Evolutionary conservation across 2,113 vertebrate genomes (phyloP).

Genomic region (Brachyistius frenatus): DNA sequence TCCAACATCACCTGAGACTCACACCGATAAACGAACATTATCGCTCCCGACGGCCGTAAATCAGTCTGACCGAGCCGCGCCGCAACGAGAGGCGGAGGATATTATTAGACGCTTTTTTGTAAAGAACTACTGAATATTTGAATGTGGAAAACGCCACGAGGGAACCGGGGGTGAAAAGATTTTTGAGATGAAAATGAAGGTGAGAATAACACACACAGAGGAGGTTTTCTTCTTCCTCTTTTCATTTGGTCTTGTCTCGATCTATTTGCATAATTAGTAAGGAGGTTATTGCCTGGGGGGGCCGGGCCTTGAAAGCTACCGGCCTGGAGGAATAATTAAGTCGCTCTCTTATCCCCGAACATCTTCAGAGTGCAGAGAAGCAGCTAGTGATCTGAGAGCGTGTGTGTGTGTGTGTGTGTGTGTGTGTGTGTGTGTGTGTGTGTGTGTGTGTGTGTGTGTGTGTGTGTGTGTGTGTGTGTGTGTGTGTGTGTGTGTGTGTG

Average conservation of each 20-base stretch:
- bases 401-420: neutral
- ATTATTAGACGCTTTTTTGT: conserved; percentile 33
- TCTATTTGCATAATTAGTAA: conserved; percentile 75
- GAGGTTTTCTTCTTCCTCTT: neutral
- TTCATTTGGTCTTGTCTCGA: conserved; percentile 52
- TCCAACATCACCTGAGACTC: conserved; percentile 57
- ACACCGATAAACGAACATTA: conserved; percentile 37
- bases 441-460: too few relatives aligned
- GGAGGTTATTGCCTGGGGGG: conserved; percentile 63
- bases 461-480: too few relatives aligned
- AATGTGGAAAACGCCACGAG: neutral
- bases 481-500: too few relatives aligned
- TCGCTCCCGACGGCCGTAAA: conserved; percentile 47
- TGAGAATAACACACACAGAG: conserved; percentile 27
- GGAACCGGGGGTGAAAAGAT: neutral
- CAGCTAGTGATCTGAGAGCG: conserved; percentile 26
- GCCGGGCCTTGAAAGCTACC: conserved; percentile 60
- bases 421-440: too few relatives aligned
- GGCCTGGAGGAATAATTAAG: conserved; percentile 78
- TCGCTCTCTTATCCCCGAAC: conserved; percentile 57
- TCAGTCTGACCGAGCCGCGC: conserved; percentile 23
- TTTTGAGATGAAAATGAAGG: conserved; percentile 29
- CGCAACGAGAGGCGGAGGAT: conserved; percentile 46
- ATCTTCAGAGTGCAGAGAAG: conserved; percentile 47
- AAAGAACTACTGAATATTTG: conserved; percentile 16